Base-by-base conservation (phyloP, 2,113 vertebrate species). In the Serranochromis macrocephalus region DNA sequence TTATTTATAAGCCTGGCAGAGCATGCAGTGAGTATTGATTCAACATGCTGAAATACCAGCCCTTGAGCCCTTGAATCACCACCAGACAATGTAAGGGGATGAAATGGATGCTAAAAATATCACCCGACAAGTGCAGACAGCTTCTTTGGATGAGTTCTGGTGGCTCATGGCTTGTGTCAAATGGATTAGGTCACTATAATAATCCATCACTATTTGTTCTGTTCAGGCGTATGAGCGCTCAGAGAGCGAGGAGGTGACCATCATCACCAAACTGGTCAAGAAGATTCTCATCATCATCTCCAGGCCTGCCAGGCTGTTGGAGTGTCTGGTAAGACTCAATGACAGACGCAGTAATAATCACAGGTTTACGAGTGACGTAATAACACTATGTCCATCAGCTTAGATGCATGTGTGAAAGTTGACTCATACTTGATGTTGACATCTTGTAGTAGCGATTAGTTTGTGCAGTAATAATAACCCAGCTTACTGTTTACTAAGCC, bases 251-350 rank as follows among this genome's bases (percentile, higher is more conserved):
- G 98, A 99, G 88, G 97, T 99, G 26, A 93, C 96, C 89, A 96
- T 98, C 88, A 97, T 99, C 0, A 96, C 96, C 73, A 98, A 99
- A 86, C 91, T 99, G 24, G 98, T 98, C 71, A 98, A 97, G 94
- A 99, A 98, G 93, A 95, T 99, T 71, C 96, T 99, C 63, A 97
- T 99, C 89, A 96, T 99, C 90, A 98, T 99, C 89, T 98, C 98
- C 4, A 96, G 98, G 11, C 98, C 98, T 1, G 98, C 98, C 2
- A 96, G 98, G 16, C 97, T 99, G 14, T 96, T 99, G 6, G 98
- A 99, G 89, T 99, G 98, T 93, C 93, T 99, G 97, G 98, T 99
- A 92, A 96, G 96, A 68, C 33, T 54, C 19, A 17, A 8, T 16
- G 54, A 9, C 61, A 73, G 21, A 80, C 12, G 45, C 19, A 49